Conservation (phyloP, 1,140 invertebrate species). For the Amphibalanus amphitrite region DNA sequence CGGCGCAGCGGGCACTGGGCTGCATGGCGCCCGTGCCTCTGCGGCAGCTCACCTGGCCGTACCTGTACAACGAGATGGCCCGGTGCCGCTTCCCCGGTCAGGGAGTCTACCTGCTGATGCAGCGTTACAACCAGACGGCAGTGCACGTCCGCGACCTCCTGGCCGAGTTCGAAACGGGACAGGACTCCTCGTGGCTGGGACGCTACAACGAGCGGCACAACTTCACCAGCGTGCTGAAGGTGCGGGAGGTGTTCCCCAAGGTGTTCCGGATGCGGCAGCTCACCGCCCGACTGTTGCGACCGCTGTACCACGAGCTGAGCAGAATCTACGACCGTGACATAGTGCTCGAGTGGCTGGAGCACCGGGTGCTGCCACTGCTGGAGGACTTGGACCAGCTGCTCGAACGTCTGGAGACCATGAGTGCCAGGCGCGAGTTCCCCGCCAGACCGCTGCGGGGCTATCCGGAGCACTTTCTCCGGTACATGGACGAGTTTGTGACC, state of each 20-base stretch:
- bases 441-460: constrained; percentile 30
- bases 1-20: constrained; percentile 14
- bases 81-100: constrained; percentile 27
- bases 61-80: constrained; percentile 12
- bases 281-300: constrained; percentile 9
- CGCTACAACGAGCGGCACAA: constrained; percentile 25
- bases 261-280: constrained; percentile 10
- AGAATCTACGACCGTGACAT: constrained; percentile 22
- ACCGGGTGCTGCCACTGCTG: constrained; percentile 26
- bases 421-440: constrained; percentile 35
- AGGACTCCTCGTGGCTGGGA: constrained; percentile 22
- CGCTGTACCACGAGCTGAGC: constrained; percentile 17
- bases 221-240: constrained; percentile 21
- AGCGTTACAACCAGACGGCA: constrained; percentile 14
- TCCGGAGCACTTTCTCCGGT: neutral
- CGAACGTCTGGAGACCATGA: constrained; percentile 32
- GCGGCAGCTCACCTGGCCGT: constrained; percentile 19
- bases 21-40: constrained; percentile 13
- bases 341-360: constrained; percentile 26
- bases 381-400: constrained; percentile 34
- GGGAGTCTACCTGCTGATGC: constrained; percentile 20
- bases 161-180: constrained; percentile 8
- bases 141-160: constrained; percentile 8
- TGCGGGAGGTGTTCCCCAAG: constrained; percentile 17
- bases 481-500: neutral